Conservation (phyloP, 2,888 invertebrate genomes). For the Glyphotaelius pellucidus region DNA sequence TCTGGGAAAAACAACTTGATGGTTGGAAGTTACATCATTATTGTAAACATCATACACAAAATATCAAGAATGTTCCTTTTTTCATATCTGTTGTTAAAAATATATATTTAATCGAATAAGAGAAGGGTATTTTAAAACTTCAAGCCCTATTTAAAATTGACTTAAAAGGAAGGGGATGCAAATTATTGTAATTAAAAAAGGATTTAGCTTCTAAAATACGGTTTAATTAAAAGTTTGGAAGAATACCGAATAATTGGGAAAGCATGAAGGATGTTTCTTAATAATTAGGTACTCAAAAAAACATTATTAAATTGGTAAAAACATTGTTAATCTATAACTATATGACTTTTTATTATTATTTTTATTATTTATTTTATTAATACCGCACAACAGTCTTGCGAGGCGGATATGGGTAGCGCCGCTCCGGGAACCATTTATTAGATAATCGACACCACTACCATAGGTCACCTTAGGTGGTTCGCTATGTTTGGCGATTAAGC, state of each 20-base stretch:
- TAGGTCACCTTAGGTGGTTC: too few relatives aligned
- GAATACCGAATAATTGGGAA: not conserved
- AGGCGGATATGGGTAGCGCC: too few relatives aligned
- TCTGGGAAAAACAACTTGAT: too few relatives aligned
- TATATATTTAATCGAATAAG: not conserved
- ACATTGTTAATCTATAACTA: too few relatives aligned
- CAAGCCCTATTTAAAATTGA: not conserved
- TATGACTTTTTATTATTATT: too few relatives aligned
- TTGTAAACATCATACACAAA: not conserved
- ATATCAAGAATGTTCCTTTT: not conserved
- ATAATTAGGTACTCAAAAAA: not conserved
- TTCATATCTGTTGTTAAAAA: not conserved
- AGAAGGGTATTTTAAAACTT: not conserved
- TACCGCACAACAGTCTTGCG: too few relatives aligned
- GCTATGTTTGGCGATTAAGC: too few relatives aligned
- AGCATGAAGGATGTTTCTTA: not conserved
- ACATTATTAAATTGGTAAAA: not conserved
- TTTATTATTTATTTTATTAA: too few relatives aligned
- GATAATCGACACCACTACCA: too few relatives aligned
- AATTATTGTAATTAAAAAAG: slow-evolving; percentile 23
- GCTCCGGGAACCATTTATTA: too few relatives aligned
- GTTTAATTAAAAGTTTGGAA: not conserved
- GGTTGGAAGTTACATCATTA: not conserved
- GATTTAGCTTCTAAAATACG: not conserved
- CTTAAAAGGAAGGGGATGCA: slow-evolving; percentile 14